These are phyloP conservation scores for Eubasilissa regina DNA, from an alignment of 1,140 invertebrate genomes.

Conservation along the genomic window DNA sequence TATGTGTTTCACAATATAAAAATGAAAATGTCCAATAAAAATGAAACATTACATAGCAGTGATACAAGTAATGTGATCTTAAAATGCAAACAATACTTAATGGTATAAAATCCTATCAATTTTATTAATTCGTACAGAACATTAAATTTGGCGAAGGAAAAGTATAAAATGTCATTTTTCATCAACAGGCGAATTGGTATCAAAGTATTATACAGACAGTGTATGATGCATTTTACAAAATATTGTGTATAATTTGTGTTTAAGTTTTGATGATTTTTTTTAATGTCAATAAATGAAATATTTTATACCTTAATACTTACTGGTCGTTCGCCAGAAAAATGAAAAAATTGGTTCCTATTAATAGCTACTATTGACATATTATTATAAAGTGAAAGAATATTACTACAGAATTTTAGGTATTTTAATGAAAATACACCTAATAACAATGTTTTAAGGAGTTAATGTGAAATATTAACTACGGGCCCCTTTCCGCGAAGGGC, in stretches of 20 bases:
- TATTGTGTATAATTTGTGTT: constrained; percentile 42
- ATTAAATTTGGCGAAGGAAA: too few relatives aligned
- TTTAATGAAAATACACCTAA: constrained; percentile 59
- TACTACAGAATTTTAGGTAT: constrained; percentile 61
- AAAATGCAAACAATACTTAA: too few relatives aligned
- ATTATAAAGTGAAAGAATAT: constrained; percentile 67
- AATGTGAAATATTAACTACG: constrained; percentile 57
- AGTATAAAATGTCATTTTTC: not conserved
- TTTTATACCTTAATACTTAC: constrained; percentile 60
- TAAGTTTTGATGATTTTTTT: constrained; percentile 54
- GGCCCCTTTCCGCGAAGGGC: constrained; percentile 15
- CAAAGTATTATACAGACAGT: not conserved
- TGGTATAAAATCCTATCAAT: too few relatives aligned
- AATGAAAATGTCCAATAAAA: constrained; percentile 4
- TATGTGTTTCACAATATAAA: not conserved
- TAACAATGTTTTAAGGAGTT: constrained; percentile 60
- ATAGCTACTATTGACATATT: constrained; percentile 66
- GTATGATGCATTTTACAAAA: not conserved
- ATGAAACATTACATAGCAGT: not conserved
- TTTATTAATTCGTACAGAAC: too few relatives aligned
- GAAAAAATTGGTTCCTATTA: constrained; percentile 71
- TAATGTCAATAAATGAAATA: constrained; percentile 58
- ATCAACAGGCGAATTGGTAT: constrained; percentile 5
- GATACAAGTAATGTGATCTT: not conserved
- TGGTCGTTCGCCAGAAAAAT: constrained; percentile 63